Evolutionary conservation across 2,113 vertebrate genomes (phyloP), one percentile per base, ranked within the genome.

Genomic region (Electrona antarctica): DNA sequence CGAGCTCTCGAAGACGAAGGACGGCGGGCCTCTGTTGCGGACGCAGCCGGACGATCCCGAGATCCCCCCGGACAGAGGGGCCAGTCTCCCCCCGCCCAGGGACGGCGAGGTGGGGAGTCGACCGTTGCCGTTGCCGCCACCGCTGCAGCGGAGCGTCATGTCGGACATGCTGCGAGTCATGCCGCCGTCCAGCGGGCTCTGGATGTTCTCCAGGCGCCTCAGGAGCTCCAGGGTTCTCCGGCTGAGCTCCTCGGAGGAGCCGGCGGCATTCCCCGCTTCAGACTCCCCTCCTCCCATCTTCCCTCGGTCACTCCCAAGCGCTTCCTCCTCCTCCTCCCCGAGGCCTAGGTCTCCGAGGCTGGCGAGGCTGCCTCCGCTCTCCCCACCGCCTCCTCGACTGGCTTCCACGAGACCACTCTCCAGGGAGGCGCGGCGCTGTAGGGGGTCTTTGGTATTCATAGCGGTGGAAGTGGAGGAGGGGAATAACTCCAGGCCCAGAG

Each of bases 161-260:
- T 98, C 97, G 15, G 98, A 99, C 69, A 98, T 83, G 52, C 98
- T 98, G 50, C 94, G 95, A n/a, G 97, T 98, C 94, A 99, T 96
- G 81, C 95, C 95, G 59, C 93, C 92, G 7, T 87, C 92, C 13
- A 93, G 89, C 46, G 97, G 97, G 72, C 92, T 97, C 84, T 96
- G 96, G 71, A 99, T 97, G 82, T 98, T 96, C 85, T 99, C 97
- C 78, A 99, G 91, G 29, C 97, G 95, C 77, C 95, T 95, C 67
- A 99, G 89, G 71, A 99, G 95, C 74, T 99, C 97, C 33, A 98
- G 90, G 14, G 98, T 99, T 82, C 96, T 95, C 77, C 95, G 94
- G 85, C 98, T 99, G 71, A 99, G 93, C 81, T 99, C 96, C 64
- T 95, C 97, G 6, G 95, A 81, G 0, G 84, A 69, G 0, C 93